Evolutionary conservation across 92 coral and sea anemone species (phyloP).

Genomic region (Phenganax subtilis): DNA sequence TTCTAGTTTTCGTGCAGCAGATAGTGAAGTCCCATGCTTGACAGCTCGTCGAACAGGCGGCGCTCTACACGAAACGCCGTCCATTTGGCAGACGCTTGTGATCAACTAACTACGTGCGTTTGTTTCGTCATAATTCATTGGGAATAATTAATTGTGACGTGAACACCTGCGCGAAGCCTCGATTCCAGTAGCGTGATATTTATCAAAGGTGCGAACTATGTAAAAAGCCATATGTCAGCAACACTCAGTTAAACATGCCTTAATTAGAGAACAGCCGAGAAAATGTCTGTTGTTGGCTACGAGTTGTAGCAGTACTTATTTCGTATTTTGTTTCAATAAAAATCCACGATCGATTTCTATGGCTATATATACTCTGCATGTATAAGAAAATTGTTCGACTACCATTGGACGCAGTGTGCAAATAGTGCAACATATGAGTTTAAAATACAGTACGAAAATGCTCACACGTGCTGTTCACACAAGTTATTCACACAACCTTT

Average conservation of each 20-base stretch:
- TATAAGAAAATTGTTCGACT: conserved; percentile 7
- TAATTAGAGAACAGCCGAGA: no score
- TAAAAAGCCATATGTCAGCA: no score
- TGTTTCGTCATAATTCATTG: neutral
- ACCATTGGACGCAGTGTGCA: neutral
- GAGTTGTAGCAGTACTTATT: neutral
- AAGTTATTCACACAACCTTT: neutral
- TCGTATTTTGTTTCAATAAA: neutral
- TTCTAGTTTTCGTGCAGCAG: neutral
- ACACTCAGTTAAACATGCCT: no score
- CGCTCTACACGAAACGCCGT: conserved; percentile 3
- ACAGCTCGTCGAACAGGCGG: conserved; percentile 15
- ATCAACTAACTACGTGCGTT: neutral
- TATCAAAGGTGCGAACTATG: no score
- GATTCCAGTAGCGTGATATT: no score
- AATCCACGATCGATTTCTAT: neutral
- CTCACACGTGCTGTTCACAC: neutral
- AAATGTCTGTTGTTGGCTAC: no score
- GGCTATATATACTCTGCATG: neutral
- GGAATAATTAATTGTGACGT: neutral
- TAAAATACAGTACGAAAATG: neutral
- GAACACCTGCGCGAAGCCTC: neutral
- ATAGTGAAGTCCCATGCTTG: neutral
- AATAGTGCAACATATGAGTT: neutral
- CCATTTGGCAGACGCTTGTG: conserved; percentile 1